phyloP scores from a whole-genome alignment of 2,113 vertebrate species.

The Lagopus muta region DNA sequence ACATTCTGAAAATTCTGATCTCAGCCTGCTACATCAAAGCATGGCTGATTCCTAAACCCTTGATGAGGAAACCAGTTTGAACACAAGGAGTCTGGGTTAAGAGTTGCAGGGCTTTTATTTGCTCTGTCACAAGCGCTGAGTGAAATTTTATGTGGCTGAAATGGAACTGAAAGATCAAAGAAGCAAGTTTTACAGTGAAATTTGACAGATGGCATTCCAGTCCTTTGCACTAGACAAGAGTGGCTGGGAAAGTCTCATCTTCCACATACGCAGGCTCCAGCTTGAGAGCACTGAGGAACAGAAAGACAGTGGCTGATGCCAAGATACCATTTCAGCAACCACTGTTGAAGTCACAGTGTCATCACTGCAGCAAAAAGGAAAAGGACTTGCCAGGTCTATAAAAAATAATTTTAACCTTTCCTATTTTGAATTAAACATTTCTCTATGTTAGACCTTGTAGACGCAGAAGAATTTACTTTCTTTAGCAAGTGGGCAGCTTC shows the following conservation, averaged over 20 bases:
- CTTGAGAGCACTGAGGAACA: background rate
- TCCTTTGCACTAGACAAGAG: background rate
- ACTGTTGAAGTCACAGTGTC: background rate
- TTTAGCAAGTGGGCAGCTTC: background rate
- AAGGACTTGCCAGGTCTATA: background rate
- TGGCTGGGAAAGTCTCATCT: background rate
- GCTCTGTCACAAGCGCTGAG: background rate
- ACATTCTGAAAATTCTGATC: constrained; percentile 9
- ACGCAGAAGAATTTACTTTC: background rate
- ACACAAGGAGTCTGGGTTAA: background rate
- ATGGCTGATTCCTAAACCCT: background rate
- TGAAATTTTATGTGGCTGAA: constrained; percentile 6
- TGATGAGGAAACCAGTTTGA: constrained; percentile 42
- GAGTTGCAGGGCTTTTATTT: constrained; percentile 24
- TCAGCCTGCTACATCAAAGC: constrained; percentile 27
- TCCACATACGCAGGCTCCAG: background rate
- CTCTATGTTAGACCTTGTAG: background rate
- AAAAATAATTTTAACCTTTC: background rate
- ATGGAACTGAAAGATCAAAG: constrained; percentile 39
- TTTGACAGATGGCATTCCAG: background rate
- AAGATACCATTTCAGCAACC: background rate
- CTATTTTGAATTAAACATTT: background rate
- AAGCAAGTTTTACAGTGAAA: background rate
- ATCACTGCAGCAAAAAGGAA: background rate
- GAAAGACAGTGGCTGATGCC: background rate